Evolutionary conservation across 2,113 vertebrate genomes (phyloP), one percentile per base, ranked within the genome.

Genomic region (Urocolius indicus): DNA sequence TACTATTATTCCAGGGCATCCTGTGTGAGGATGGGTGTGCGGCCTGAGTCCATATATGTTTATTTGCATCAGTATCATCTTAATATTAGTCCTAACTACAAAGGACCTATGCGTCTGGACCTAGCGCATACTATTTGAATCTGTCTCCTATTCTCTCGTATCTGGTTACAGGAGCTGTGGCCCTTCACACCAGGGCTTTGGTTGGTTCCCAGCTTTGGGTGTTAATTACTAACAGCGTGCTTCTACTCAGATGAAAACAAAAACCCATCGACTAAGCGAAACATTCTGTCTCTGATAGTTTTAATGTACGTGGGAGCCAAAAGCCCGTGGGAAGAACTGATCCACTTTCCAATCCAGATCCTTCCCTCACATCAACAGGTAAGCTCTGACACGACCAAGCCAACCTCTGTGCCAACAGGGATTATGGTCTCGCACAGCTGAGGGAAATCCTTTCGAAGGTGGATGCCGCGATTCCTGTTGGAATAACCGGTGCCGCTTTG

Each of bases 401-500:
- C 8, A 30, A 74, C 5, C 4, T 8, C 27, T 5, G 54, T 24
- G 29, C 78, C 24, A 7, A 2, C 2, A 17, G 43, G 30, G 41
- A 20, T 21, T 5, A 4, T 0, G 13, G 27, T 51, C 38, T 46
- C 0, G 6, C 0, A 5, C 57, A 20, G 36, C 58, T 2, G 24
- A 26, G 2, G 24, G 54, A 27, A 76, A 22, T 11, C 3, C 5
- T 5, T 20, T 5, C 1, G 17, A 26, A 6, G n/a, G 32, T 41
- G 38, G 38, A 41, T 12, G 4, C 17, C 5, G 29, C 2, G 19
- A 21, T 32, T 27, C 65, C 54, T 23, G 18, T 2, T 9, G 38
- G 13, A 6, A 27, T 8, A 52, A 30, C 52, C 2, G 38, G n/a
- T 3, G 34, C 32, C 0, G 45, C 5, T 13, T 3, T 7, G 29